A percentile compares a stretch with the other conserved stretches of the same genome.
Evolutionary conservation across 2,113 vertebrate genomes (phyloP).

Genomic region (Cricetomys ansorgei): DNA sequence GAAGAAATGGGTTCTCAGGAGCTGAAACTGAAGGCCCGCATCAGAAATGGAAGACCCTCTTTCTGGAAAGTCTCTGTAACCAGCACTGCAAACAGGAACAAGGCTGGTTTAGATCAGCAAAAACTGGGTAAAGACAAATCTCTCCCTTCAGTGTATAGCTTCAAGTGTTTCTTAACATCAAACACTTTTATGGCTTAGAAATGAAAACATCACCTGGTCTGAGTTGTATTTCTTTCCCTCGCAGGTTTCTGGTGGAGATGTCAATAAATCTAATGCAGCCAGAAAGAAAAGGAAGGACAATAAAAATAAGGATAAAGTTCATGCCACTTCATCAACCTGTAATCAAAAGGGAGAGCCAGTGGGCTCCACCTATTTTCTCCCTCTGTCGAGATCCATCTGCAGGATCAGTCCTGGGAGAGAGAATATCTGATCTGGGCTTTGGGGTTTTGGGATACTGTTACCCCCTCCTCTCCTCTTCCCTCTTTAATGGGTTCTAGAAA

Average conservation of each 20-base stretch:
- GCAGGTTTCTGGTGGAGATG: background rate
- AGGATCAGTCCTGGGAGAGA: background rate
- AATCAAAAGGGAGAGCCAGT: background rate
- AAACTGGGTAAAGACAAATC: background rate
- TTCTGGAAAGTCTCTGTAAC: background rate
- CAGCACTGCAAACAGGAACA: background rate
- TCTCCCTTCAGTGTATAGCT: background rate
- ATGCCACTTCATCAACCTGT: fast-evolving
- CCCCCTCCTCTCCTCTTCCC: conserved; percentile 47
- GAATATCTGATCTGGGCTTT: background rate
- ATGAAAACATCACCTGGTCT: conserved; percentile 58
- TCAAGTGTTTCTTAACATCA: conserved; percentile 46
- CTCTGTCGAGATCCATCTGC: background rate
- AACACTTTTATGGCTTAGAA: conserved; percentile 55
- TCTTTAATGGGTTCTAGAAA: conserved; percentile 77
- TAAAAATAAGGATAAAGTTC: background rate
- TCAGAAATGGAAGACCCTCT: background rate
- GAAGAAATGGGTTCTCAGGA: background rate
- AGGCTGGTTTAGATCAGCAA: conserved; percentile 41
- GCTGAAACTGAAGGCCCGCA: background rate
- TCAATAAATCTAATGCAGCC: background rate
- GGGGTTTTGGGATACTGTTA: conserved; percentile 27
- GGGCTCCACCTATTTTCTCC: background rate
- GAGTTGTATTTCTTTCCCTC: conserved; percentile 54
- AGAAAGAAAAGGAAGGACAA: background rate